These are phyloP conservation scores for Pteria penguin DNA, from an alignment of 2,888 invertebrate genomes.

Conservation along the genomic window DNA sequence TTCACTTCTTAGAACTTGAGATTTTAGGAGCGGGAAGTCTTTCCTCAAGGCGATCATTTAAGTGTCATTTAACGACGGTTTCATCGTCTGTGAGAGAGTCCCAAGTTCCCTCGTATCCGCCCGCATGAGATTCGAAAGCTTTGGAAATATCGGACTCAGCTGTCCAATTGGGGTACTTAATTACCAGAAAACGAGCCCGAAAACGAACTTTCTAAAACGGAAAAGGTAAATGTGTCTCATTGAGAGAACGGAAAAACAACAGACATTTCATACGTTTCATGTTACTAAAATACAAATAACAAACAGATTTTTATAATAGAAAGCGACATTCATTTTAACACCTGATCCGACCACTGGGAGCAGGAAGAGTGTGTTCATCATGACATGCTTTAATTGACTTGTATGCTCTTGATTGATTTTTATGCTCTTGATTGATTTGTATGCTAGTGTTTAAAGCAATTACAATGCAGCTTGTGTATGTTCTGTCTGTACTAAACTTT, in stretches of 20 bases:
- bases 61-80: slow-evolving; percentile 7
- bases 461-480: too few species aligned
- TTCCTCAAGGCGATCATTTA: slow-evolving; percentile 20
- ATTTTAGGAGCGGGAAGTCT: not conserved
- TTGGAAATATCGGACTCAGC: slow-evolving; percentile 16
- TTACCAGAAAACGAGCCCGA: too few species aligned
- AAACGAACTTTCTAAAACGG: too few species aligned
- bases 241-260: not conserved
- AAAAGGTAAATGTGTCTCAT: too few species aligned
- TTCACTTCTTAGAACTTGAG: slow-evolving; percentile 1
- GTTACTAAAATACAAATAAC: slow-evolving; percentile 10
- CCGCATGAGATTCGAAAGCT: not conserved
- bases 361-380: too few species aligned
- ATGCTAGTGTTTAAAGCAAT: too few species aligned
- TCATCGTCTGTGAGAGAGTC: slow-evolving; percentile 5
- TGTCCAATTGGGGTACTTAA: not conserved
- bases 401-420: too few species aligned
- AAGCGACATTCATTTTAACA: too few species aligned
- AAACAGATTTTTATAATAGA: not conserved
- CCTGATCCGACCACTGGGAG: too few species aligned
- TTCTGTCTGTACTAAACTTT: too few species aligned
- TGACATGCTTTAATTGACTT: too few species aligned
- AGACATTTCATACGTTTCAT: slow-evolving; percentile 16
- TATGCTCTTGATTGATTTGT: too few species aligned
- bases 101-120: slow-evolving; percentile 12